These are phyloP conservation scores for Pachymerium ferrugineum DNA, from an alignment of 2,888 invertebrate species.

Conservation along the genomic window DNA sequence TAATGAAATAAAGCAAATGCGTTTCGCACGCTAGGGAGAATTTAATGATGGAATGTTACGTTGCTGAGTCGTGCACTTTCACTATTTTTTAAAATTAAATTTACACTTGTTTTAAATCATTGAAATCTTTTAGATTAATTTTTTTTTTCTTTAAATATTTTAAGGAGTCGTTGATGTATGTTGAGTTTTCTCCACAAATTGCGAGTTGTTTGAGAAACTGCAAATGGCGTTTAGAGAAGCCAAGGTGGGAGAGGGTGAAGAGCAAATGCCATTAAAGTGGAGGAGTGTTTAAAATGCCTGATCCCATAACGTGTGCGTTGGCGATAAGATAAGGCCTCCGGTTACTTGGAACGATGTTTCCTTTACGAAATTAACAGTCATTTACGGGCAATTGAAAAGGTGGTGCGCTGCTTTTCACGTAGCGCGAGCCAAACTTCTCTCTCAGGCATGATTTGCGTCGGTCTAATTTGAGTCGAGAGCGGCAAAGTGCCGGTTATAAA, in stretches of 20 bases:
- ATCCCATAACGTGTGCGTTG: conserved; percentile 5
- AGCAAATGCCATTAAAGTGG: background rate
- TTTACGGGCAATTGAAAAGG: conserved; percentile 19
- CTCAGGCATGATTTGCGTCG: conserved; percentile 6
- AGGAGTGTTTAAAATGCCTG: conserved; percentile 7
- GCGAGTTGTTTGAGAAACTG: background rate
- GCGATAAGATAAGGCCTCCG: conserved; percentile 19
- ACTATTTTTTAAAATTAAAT: too few relatives aligned
- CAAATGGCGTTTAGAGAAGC: background rate
- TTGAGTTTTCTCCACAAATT: too few relatives aligned
- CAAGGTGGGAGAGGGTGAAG: background rate
- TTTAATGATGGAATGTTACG: background rate
- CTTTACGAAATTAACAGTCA: conserved; percentile 23
- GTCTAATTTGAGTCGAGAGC: background rate
- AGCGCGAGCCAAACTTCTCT: background rate
- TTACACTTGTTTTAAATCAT: too few relatives aligned
- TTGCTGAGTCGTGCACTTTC: background rate
- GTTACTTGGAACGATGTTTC: conserved; percentile 12
- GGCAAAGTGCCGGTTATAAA: background rate
- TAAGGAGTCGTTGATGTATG: too few relatives aligned
- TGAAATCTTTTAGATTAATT: too few relatives aligned
- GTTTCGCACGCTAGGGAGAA: conserved; percentile 9
- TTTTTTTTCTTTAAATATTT: too few relatives aligned
- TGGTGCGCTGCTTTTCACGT: background rate
- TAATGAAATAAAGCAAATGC: conserved; percentile 10